These are phyloP conservation scores for Mamestra brassicae DNA, from an alignment of 2,888 invertebrate species.

Conservation along the genomic window DNA sequence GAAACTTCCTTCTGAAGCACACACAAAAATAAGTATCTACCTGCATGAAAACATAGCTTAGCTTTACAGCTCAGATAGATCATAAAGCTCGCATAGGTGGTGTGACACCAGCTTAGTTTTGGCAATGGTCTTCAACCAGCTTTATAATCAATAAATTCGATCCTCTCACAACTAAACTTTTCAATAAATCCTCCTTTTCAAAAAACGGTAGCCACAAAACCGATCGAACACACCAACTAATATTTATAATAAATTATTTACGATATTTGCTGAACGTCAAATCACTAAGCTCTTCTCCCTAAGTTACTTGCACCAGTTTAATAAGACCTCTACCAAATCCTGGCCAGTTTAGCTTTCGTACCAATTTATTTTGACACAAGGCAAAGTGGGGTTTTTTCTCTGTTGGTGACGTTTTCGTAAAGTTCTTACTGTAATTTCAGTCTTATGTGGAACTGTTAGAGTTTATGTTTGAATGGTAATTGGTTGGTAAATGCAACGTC, in stretches of 20 bases:
- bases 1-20: too few species aligned
- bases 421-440: constrained; percentile 15
- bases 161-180: not conserved
- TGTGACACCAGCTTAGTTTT: too few species aligned
- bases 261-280: constrained; percentile 75
- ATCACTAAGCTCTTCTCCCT: constrained; percentile 71
- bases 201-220: constrained; percentile 39
- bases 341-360: not conserved
- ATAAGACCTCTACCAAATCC: constrained; percentile 46
- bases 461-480: constrained; percentile 54
- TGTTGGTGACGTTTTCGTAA: constrained; percentile 32
- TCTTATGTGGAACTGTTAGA: constrained; percentile 37
- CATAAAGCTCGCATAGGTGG: too few species aligned
- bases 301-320: constrained; percentile 56
- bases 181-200: not conserved
- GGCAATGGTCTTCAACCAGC: too few species aligned
- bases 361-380: not conserved
- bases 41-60: too few species aligned
- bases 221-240: constrained; percentile 51
- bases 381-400: constrained; percentile 44
- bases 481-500: constrained; percentile 69
- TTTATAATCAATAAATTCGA: not conserved
- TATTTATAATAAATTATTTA: constrained; percentile 75
- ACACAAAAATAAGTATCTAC: too few species aligned
- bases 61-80: too few species aligned